Percentiles rank a stretch among this genome's conserved stretches.
phyloP scores from a whole-genome alignment of 2,888 invertebrate species.

The Sminthurinus aureus region DNA sequence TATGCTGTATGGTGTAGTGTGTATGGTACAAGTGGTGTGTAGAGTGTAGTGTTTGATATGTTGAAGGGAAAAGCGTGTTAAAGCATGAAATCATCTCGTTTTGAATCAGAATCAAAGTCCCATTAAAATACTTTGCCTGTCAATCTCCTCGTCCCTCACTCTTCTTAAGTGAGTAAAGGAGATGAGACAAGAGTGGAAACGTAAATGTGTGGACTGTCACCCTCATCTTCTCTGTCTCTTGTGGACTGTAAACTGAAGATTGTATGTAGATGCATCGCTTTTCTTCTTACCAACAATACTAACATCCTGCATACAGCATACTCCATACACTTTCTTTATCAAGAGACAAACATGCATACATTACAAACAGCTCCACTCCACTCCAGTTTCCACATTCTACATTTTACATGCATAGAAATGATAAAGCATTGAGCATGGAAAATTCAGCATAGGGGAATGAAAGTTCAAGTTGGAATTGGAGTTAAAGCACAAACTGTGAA shows the following conservation, averaged over 20 bases:
- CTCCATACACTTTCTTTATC: background rate
- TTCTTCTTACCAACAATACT: slow-evolving; percentile 7
- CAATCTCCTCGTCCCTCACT: slow-evolving; percentile 18
- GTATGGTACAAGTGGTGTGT: background rate
- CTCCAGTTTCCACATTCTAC: no score
- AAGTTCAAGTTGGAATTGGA: background rate
- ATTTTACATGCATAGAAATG: background rate
- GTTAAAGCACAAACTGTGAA: background rate
- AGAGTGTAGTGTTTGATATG: background rate
- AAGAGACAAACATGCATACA: background rate
- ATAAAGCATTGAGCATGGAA: background rate
- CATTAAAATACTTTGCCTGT: slow-evolving; percentile 43
- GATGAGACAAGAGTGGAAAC: no score
- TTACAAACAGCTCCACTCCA: background rate
- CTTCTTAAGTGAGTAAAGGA: background rate
- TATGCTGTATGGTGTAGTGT: background rate
- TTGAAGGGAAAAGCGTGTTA: slow-evolving; percentile 37
- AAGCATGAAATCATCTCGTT: slow-evolving; percentile 50
- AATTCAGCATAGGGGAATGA: background rate
- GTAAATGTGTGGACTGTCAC: slow-evolving; percentile 8
- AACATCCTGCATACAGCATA: background rate
- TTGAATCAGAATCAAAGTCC: slow-evolving; percentile 48
- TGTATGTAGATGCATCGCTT: background rate
- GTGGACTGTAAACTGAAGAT: background rate
- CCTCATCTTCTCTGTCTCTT: slow-evolving; percentile 17